Conservation (phyloP, 1,140 invertebrate genomes). For the Ips typographus region DNA sequence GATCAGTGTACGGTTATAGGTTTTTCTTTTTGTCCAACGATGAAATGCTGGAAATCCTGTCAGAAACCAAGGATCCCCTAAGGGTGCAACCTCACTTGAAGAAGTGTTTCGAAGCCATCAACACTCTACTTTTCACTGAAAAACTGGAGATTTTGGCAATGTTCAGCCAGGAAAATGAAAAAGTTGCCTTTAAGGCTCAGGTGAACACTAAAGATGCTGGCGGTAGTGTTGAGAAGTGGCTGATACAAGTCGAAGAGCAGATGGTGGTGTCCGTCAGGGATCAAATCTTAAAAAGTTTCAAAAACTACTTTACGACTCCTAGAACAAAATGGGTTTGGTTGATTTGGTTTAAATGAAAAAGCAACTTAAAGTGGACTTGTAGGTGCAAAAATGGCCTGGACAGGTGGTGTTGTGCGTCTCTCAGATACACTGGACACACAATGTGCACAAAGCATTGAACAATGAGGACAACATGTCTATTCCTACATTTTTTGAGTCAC, state of each 20-base stretch:
- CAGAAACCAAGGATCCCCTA: constrained; percentile 85
- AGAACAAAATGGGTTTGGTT: constrained; percentile 71
- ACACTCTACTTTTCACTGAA: constrained; percentile 70
- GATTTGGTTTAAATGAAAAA: not conserved
- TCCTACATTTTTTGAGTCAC: constrained; percentile 25
- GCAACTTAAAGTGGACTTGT: not conserved
- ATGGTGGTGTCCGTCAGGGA: constrained; percentile 76
- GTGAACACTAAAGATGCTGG: constrained; percentile 79
- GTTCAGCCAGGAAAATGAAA: constrained; percentile 82
- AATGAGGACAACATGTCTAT: constrained; percentile 59
- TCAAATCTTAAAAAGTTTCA: constrained; percentile 70
- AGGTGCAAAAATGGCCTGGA: constrained; percentile 72
- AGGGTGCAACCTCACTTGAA: constrained; percentile 88
- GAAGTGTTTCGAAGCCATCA: constrained; percentile 88
- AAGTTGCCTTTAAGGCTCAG: constrained; percentile 66
- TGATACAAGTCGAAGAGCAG: constrained; percentile 78
- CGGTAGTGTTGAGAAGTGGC: constrained; percentile 92
- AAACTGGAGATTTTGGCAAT: constrained; percentile 82
- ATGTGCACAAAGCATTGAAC: constrained; percentile 70
- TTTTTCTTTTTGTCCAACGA: constrained; percentile 96
- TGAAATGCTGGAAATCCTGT: constrained; percentile 93
- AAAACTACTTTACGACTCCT: constrained; percentile 65
- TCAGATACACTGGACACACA: constrained; percentile 86
- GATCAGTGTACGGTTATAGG: constrained; percentile 66
- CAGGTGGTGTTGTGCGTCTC: constrained; percentile 86